Base-by-base conservation (phyloP, 92 coral and sea anemone species). In the Epizoanthus fatuus region DNA sequence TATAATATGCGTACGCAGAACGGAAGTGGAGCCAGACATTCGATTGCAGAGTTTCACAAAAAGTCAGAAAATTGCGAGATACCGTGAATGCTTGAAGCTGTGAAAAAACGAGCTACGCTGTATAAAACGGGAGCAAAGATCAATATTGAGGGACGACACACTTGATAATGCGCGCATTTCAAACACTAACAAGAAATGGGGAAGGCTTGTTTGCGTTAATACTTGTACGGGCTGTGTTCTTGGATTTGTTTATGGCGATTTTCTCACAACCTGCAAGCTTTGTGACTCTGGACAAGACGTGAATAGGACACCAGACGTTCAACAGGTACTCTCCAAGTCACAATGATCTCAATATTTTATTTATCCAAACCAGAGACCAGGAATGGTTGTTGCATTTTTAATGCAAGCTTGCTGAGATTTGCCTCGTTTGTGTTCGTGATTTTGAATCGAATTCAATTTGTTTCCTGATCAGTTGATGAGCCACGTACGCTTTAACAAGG, bases 241-340 rank as follows among this genome's bases (percentile, higher is more conserved):
- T 8, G n/a, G 11, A 25, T 53, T 22, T 74, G 58, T 45, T 55
- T 74, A 4, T 72, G 45, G 22, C 11, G 45, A 44, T 44, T 44
- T 44, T 49, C 53, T 49, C 76, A 9, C 60, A 14, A 65, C 80
- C 67, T 17, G 64, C 70, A 77, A 17, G 69, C 16, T 77, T 77
- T 60, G 57, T 39, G 40, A 4, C 57, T 60, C 75, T 15, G 15
- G 7, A 19, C 71, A 45, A 16, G 37, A 44, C 39, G 35, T 44
- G 68, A 77, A 77, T 77, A 53, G 42, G 44, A 17, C 82, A 77
- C 82, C 82, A 42, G 82, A 62, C 29, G 19, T 17, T 58, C 32
- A 40, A 25, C 82, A 77, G 82, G 82, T 77, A 76, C 35, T 70
- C 16, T 76, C 45, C 56, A 58, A 77, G 82, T 44, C 70, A 47